Conservation (phyloP, 2,888 invertebrate species). For the Bugula neritina region DNA sequence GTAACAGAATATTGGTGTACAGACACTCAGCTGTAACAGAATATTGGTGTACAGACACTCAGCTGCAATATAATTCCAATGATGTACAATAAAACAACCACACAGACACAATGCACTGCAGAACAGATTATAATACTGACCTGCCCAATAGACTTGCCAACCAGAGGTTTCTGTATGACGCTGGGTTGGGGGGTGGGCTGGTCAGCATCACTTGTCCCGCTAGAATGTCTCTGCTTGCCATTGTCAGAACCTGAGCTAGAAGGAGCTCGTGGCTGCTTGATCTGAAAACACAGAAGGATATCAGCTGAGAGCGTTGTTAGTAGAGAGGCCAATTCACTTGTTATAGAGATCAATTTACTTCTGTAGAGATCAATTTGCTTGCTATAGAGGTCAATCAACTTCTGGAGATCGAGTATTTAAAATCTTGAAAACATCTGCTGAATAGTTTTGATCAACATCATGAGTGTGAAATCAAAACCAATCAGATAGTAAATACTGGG, state of each 20-base stretch:
- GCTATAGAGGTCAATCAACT: no score
- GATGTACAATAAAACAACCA: not conserved
- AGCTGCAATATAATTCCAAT: no score
- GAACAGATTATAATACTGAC: not conserved
- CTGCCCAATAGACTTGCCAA: constrained; percentile 1
- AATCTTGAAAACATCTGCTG: no score
- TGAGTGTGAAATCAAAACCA: no score
- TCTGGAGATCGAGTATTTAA: no score
- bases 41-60: no score
- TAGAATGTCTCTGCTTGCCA: constrained; percentile 25
- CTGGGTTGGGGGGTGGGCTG: constrained; percentile 16
- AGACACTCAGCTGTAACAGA: no score
- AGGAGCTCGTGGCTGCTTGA: constrained; percentile 23
- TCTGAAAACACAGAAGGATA: constrained; percentile 3
- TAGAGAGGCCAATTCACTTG: not conserved
- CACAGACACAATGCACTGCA: not conserved
- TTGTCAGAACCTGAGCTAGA: constrained; percentile 25
- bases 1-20: no score
- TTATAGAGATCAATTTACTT: not conserved
- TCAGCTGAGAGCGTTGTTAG: not conserved
- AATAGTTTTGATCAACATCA: no score
- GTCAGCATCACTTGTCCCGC: constrained; percentile 23
- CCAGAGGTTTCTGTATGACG: constrained; percentile 15
- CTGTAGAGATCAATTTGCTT: no score
- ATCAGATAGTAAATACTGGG: no score